Conservation (phyloP, 2,888 invertebrate genomes). For the Drosophila atripex region DNA sequence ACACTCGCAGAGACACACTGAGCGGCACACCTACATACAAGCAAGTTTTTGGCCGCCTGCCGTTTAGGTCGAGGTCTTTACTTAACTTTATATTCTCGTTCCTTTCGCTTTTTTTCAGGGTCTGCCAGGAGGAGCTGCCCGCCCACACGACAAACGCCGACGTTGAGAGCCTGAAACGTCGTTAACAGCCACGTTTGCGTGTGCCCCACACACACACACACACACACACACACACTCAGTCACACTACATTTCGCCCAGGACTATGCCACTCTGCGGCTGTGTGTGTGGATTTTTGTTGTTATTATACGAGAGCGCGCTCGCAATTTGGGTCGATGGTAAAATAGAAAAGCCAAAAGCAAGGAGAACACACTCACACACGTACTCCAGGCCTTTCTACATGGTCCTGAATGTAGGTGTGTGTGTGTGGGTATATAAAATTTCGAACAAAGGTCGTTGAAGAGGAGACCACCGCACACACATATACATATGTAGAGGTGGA, state of each 20-base stretch:
- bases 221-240: constrained; percentile 36
- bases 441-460: constrained; percentile 65
- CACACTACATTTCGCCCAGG: constrained; percentile 20
- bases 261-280: constrained; percentile 21
- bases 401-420: constrained; percentile 4
- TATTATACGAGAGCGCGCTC: constrained; percentile 56
- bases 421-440: constrained; percentile 37
- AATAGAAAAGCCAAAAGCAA: constrained; percentile 79
- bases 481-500: constrained; percentile 3
- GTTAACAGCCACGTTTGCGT: constrained; percentile 78
- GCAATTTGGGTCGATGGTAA: constrained; percentile 80
- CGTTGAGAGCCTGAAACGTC: constrained; percentile 60
- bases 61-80: constrained; percentile 77
- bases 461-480: constrained; percentile 61
- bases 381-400: constrained; percentile 40
- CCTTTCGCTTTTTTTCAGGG: constrained; percentile 43
- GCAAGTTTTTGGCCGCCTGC: constrained; percentile 68
- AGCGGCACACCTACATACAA: constrained; percentile 17
- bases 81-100: constrained; percentile 45
- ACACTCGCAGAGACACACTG: constrained; percentile 5
- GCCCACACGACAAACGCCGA: constrained; percentile 60
- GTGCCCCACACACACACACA: constrained; percentile 41
- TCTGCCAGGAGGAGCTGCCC: constrained; percentile 19
- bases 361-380: constrained; percentile 50
- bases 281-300: constrained; percentile 48